Percentiles rank a stretch among this genome's conserved stretches.
Conservation (phyloP, 2,113 vertebrate species). For the Coturnix japonica region DNA sequence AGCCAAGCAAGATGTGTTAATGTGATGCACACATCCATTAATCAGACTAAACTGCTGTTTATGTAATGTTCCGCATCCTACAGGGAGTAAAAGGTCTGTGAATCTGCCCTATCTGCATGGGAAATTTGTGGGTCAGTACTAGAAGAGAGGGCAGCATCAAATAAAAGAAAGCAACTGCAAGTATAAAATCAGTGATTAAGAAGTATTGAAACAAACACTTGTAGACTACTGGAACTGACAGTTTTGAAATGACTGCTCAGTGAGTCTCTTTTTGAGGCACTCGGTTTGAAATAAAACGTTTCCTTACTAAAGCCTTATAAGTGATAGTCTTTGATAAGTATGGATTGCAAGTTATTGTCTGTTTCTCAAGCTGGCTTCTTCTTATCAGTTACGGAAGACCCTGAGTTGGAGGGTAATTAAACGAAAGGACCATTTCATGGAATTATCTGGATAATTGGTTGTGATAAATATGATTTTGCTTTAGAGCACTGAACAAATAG, state of each 20-base stretch:
- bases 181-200: conserved; percentile 1
- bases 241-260: neutral
- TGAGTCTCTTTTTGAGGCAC: neutral
- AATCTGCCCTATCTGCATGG: conserved; percentile 1
- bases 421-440: conserved; percentile 52
- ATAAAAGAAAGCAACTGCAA: neutral
- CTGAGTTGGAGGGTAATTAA: conserved; percentile 38
- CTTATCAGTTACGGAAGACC: conserved; percentile 19
- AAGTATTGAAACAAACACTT: neutral
- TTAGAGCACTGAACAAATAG: conserved; percentile 21
- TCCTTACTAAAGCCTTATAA: neutral
- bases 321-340: neutral
- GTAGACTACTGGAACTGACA: neutral
- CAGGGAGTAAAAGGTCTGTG: neutral
- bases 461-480: conserved; percentile 53
- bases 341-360: neutral
- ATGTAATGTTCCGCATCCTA: neutral
- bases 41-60: conserved; percentile 39
- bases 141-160: neutral
- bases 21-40: conserved; percentile 37
- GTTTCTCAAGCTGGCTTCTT: neutral
- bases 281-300: neutral
- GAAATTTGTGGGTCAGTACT: conserved; percentile 1
- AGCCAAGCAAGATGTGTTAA: conserved; percentile 33
- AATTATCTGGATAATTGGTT: conserved; percentile 62